Base-by-base conservation (phyloP, 2,113 vertebrate species). In the Alces alces region DNA sequence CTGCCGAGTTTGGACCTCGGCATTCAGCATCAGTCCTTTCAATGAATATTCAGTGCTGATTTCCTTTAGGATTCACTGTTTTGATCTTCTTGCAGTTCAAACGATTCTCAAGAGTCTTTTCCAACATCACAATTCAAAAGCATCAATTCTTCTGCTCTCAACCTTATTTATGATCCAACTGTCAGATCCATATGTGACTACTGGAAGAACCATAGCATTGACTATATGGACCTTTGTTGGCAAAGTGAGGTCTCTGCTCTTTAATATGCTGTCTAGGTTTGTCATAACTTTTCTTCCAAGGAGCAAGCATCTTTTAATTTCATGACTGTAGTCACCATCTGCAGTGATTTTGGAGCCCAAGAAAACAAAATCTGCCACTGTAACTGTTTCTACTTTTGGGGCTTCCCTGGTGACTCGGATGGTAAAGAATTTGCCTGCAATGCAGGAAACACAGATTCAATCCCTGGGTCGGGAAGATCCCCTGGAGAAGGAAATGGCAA, bases 391-490 rank as follows among this genome's bases (percentile, higher is more conserved):
- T 66, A 66, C 33, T 36, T 21, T 1, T 0, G 33, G 16, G 61
- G 8, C 7, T n/a, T 10, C 8, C 16, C 33, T 19, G 61, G 30
- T 19, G 33, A 17, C 61, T 66, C 61, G 10, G 61, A 9, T 17
- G 2, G 61, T 66, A n/a, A 66, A 10, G 2, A n/a, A 9, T n/a
- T 4, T 2, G 61, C 61, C 61, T 19, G 33, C 33, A 66, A 19
- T n/a, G 61, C 61, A n/a, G 61, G 33, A 66, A 4, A 19, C 33
- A 19, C 1, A 3, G 33, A 4, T 64, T n/a, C 33, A 19, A 15
- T 5, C 33, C 61, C 16, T 17, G 61, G 4, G 61, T n/a, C 0
- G 0, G 33, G 33, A n/a, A 19, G 61, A 17, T 1, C 7, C 61
- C 61, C 61, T 4, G 8, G 7, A 66, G 33, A 1, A 66, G 61